These are phyloP conservation scores for Orius insidiosus DNA, from an alignment of 1,140 invertebrate species.

Conservation along the genomic window DNA sequence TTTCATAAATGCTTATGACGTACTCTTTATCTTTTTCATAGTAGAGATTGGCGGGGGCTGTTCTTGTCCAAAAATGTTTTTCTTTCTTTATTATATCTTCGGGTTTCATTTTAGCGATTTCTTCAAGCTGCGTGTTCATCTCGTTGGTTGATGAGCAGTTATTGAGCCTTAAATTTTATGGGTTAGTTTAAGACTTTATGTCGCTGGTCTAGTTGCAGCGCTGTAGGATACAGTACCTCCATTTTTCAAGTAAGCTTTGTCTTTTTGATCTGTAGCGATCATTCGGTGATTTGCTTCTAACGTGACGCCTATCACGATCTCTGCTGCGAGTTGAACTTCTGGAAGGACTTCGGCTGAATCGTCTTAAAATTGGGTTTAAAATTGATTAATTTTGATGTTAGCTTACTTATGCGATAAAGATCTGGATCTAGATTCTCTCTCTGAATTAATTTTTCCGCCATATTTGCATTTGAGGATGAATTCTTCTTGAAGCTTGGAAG, in stretches of 20 bases:
- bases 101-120: slow-evolving; percentile 13
- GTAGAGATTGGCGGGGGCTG: slow-evolving; percentile 75
- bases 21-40: slow-evolving; percentile 41
- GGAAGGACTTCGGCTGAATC: neutral
- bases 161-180: slow-evolving; percentile 9
- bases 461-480: slow-evolving; percentile 8
- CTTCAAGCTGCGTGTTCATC: slow-evolving; percentile 13
- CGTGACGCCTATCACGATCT: neutral
- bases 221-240: too few relatives aligned
- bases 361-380: too few relatives aligned
- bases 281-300: neutral
- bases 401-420: neutral
- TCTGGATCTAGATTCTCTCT: neutral
- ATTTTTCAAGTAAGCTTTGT: neutral
- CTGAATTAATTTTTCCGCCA: neutral
- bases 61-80: slow-evolving; percentile 48
- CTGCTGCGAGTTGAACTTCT: neutral
- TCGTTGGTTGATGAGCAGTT: slow-evolving; percentile 13
- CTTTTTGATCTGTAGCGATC: neutral
- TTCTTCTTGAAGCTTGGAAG: slow-evolving; percentile 7
- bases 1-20: too few relatives aligned
- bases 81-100: slow-evolving; percentile 15
- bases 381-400: neutral
- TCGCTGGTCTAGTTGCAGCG: too few relatives aligned
- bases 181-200: too few relatives aligned